Evolutionary conservation across 1,140 invertebrate species (phyloP).

Genomic region (Diachasmimorpha longicaudata): DNA sequence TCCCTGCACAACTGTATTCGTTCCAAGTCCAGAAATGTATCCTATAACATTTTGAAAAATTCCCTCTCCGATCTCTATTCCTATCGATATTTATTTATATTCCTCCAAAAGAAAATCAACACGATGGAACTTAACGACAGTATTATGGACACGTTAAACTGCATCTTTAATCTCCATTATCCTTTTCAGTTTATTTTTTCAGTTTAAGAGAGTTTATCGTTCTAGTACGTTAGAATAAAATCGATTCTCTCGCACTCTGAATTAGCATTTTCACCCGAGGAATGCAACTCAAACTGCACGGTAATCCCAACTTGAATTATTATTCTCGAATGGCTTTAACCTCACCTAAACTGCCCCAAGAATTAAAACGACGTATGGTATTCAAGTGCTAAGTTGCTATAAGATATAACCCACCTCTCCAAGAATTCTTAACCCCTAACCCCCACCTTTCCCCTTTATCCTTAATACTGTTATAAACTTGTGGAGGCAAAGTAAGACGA

Average conservation of each 20-base stretch:
- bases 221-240: neutral
- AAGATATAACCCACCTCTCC: neutral
- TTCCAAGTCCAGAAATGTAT: too few species aligned
- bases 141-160: too few species aligned
- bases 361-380: neutral
- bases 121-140: too few species aligned
- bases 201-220: too few species aligned
- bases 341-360: neutral
- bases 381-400: neutral
- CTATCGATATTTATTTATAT: too few species aligned
- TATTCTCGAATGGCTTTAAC: neutral
- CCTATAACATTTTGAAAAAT: too few species aligned
- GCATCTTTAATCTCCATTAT: too few species aligned
- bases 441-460: neutral
- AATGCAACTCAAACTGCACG: neutral
- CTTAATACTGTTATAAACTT: neutral
- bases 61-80: too few species aligned
- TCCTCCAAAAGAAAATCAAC: too few species aligned
- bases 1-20: too few species aligned
- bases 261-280: neutral
- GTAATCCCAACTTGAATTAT: neutral
- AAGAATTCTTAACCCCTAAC: neutral
- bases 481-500: neutral
- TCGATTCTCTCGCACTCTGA: neutral
- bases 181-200: too few species aligned